These are phyloP conservation scores for Semotilus atromaculatus DNA, from an alignment of 2,797 vertebrate genomes.

Conservation along the genomic window DNA sequence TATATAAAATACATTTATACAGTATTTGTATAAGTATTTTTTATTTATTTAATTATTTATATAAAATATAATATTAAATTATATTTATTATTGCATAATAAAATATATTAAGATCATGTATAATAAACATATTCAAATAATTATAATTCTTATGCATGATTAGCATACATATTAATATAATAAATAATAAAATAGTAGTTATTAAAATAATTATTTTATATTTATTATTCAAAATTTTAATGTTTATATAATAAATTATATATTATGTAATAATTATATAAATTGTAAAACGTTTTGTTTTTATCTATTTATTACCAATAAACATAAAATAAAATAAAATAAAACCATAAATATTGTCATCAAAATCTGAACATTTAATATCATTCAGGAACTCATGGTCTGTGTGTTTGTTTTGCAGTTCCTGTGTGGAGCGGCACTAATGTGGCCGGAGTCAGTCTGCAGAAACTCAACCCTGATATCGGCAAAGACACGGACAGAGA, in stretches of 20 bases:
- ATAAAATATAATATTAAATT: not conserved
- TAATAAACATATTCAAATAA: no score
- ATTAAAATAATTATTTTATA: not conserved
- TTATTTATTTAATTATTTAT: no score
- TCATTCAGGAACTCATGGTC: not conserved
- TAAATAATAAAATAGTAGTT: not conserved
- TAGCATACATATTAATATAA: not conserved
- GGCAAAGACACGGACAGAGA: constrained; percentile 87
- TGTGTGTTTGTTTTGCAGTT: constrained; percentile 73
- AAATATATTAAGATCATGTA: no score
- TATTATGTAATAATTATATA: not conserved
- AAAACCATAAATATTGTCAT: not conserved
- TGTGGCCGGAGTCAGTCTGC: constrained; percentile 90
- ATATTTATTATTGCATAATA: not conserved
- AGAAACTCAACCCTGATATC: constrained; percentile 89
- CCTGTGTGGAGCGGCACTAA: constrained; percentile 95
- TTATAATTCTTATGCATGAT: no score
- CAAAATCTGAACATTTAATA: not conserved
- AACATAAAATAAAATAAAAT: no score
- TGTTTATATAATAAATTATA: not conserved
- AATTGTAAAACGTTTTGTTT: not conserved
- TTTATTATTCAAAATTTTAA: not conserved
- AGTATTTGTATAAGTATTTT: not conserved
- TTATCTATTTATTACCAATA: not conserved
- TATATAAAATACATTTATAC: not conserved